phyloP scores from a whole-genome alignment of 2,888 invertebrate species.

The Augiades crinisus region DNA sequence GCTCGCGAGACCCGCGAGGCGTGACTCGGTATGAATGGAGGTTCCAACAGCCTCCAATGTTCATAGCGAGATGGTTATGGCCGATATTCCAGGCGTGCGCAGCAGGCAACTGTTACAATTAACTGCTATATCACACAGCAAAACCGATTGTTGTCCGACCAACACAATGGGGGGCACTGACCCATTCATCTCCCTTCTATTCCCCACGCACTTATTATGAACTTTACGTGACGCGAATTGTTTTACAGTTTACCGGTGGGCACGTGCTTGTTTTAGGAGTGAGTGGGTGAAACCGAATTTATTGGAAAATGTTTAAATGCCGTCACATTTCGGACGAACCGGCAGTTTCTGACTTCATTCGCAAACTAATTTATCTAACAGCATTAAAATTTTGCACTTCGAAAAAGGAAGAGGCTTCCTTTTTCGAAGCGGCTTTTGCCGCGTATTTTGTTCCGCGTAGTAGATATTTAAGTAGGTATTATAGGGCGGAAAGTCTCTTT shows the following conservation, averaged over 20 bases:
- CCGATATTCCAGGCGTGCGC: slow-evolving; percentile 46
- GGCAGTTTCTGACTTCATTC: no score
- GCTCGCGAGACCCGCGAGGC: slow-evolving; percentile 45
- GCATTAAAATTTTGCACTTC: no score
- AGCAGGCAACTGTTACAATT: slow-evolving; percentile 46
- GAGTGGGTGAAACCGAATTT: no score
- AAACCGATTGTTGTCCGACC: slow-evolving; percentile 42
- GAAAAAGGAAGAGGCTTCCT: no score
- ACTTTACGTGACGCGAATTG: slow-evolving; percentile 22
- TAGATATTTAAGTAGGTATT: no score
- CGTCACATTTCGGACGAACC: no score
- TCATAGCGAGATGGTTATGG: slow-evolving; percentile 39
- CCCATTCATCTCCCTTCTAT: slow-evolving; percentile 41
- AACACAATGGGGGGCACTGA: slow-evolving; percentile 55
- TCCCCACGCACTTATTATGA: slow-evolving; percentile 17
- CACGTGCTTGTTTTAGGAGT: no score
- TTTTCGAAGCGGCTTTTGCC: no score
- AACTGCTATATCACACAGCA: slow-evolving; percentile 43
- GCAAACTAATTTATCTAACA: no score
- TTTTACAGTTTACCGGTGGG: slow-evolving; percentile 11
- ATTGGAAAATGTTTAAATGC: no score
- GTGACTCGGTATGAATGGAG: slow-evolving; percentile 64
- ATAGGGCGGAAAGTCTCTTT: no score
- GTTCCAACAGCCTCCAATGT: slow-evolving; percentile 33
- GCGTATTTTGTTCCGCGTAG: no score